These are phyloP conservation scores for Prionace glauca DNA, from an alignment of 2,797 vertebrate species.

Conservation along the genomic window DNA sequence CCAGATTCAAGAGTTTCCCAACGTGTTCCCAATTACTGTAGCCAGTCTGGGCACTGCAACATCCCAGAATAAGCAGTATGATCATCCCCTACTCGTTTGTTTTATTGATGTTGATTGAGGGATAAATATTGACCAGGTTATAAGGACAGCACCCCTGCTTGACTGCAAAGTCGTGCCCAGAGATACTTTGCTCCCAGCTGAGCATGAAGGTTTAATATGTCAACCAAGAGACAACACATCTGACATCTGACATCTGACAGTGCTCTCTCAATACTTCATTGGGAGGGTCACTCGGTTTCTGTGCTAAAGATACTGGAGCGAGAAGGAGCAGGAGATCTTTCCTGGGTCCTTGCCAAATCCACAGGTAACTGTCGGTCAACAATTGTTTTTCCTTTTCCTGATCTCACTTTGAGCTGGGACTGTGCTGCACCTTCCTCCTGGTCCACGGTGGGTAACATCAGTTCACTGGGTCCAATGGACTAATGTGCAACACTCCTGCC, in stretches of 20 bases:
- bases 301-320: neutral
- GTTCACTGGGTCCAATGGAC: neutral
- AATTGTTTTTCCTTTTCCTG: neutral
- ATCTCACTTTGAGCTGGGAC: neutral
- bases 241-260: neutral
- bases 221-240: neutral
- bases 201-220: neutral
- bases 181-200: too few species aligned
- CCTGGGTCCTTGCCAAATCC: neutral
- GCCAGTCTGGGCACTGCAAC: neutral
- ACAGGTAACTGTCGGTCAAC: neutral
- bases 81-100: neutral
- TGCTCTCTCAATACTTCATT: neutral
- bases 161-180: too few species aligned
- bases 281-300: neutral
- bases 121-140: neutral
- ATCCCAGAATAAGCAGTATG: neutral
- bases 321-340: neutral
- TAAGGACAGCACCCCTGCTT: neutral
- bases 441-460: neutral
- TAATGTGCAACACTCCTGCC: too few species aligned
- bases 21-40: too few species aligned
- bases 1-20: too few species aligned
- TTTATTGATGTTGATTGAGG: neutral
- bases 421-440: too few species aligned